Evolutionary conservation across 2,888 invertebrate genomes (phyloP), one percentile per base, ranked within the genome.

Genomic region (Ophonus ardosiacus): DNA sequence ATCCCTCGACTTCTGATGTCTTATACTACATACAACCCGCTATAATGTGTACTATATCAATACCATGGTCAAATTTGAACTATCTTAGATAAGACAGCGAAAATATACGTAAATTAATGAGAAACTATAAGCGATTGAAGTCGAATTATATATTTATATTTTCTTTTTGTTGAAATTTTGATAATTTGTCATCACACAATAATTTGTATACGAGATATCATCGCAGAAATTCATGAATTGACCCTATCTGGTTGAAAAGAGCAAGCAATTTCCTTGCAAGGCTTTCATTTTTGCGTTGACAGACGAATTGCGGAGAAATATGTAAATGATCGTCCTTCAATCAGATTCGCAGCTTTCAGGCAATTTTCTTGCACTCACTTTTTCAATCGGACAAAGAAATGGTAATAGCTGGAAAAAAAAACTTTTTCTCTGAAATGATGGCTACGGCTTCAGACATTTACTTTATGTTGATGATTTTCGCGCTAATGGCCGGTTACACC

Each of bases 271-370:
- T 63, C 21, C 63, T 63, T 63, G 63, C 7, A 31, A 21, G 68
- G 38, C 38, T 68, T 68, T 68, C 68, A 68, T 68, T 68, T 68
- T 31, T 68, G 68, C 15, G 68, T 10, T 38, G 68, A 68, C 68
- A 68, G 15, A 7, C 15, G 68, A 68, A 68, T 38, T 31, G 38
- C n/a, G 68, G 7, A 31, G 31, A 31, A 68, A 68, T 68, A 68
- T 68, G 68, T 68, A 68, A 68, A 68, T 68, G 31, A 68, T 68
- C 68, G 68, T 68, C 38, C 68, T 68, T 38, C 68, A 68, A 68
- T 68, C 68, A 68, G 68, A 68, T 38, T 38, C 68, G 68, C 38
- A 38, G 6, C 68, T 68, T 68, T 38, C 68, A 68, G 68, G 68
- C 68, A 68, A 68, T 68, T 68, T 68, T 15, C 68, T 6, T n/a